phyloP scores from a whole-genome alignment of 2,113 vertebrate genomes.

The Silurus glanis region DNA sequence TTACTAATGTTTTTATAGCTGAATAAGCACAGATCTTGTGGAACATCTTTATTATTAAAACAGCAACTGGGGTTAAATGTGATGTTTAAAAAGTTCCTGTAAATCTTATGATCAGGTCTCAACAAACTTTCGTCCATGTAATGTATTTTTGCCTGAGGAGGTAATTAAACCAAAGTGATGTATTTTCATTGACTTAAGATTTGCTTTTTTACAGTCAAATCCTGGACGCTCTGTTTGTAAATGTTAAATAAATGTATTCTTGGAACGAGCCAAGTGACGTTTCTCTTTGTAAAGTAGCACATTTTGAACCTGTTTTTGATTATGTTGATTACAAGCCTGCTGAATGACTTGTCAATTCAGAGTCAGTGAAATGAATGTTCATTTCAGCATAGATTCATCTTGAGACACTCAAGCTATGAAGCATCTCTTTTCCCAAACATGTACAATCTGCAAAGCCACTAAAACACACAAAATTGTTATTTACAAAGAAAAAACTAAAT shows the following conservation, averaged over 20 bases:
- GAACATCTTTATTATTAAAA: too few species aligned
- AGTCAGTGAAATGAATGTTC: not conserved
- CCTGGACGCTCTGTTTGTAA: not conserved
- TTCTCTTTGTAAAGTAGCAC: not conserved
- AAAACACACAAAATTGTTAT: conserved; percentile 28
- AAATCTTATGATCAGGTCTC: too few species aligned
- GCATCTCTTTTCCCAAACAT: conserved; percentile 9
- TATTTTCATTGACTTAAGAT: not conserved
- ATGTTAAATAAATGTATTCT: not conserved
- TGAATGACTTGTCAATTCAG: not conserved
- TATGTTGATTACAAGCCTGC: not conserved
- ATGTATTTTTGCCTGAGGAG: not conserved
- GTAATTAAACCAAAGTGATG: not conserved
- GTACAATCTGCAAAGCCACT: conserved; percentile 18
- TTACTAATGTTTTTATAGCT: too few species aligned
- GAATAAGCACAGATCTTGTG: too few species aligned
- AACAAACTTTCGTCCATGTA: too few species aligned
- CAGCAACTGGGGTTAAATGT: too few species aligned
- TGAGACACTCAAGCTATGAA: not conserved
- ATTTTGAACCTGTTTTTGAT: not conserved
- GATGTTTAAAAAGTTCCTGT: too few species aligned
- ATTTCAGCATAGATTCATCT: not conserved
- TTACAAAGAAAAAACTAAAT: conserved; percentile 5
- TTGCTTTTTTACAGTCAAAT: not conserved
- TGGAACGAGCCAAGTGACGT: not conserved